Conservation (phyloP, 2,113 vertebrate genomes). For the Gymnarchus niloticus region DNA sequence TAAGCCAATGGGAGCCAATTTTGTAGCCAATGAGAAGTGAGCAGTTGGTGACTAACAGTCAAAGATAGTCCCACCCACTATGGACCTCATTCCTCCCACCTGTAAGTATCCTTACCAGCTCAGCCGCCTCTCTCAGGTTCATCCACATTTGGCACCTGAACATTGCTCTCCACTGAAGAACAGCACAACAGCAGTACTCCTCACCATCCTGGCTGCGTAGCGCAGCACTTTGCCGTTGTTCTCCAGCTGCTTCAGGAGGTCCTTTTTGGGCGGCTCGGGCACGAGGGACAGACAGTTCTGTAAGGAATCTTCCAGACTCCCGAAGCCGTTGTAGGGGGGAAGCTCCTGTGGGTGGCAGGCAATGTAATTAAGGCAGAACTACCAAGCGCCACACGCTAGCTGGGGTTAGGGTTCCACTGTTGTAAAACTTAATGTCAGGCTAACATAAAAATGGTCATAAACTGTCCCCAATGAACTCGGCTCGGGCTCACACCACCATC, state of each 20-base stretch:
- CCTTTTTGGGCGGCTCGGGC: slow-evolving; percentile 72
- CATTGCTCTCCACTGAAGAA: neutral
- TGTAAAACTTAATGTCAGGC: neutral
- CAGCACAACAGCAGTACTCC: slow-evolving; percentile 25
- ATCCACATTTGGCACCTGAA: neutral
- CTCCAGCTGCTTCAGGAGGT: slow-evolving; percentile 76
- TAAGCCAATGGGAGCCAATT: neutral
- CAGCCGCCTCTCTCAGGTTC: too few species aligned
- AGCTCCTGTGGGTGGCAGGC: slow-evolving; percentile 58
- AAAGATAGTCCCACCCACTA: neutral
- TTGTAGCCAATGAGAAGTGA: neutral
- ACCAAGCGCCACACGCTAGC: neutral
- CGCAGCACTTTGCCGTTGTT: slow-evolving; percentile 75
- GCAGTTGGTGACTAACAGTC: neutral
- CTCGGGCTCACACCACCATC: neutral
- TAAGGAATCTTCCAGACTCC: slow-evolving; percentile 79
- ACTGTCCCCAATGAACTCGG: neutral
- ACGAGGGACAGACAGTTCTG: slow-evolving; percentile 82
- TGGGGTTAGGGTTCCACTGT: slow-evolving; percentile 7
- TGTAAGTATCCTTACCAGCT: too few species aligned
- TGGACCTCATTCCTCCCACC: too few species aligned
- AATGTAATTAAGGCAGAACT: neutral
- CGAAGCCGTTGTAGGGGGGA: slow-evolving; percentile 90
- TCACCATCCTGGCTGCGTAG: slow-evolving; percentile 75
- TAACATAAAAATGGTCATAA: slow-evolving; percentile 4